phyloP scores from a whole-genome alignment of 2,888 invertebrate species.

The Lamellibrachia satsuma region DNA sequence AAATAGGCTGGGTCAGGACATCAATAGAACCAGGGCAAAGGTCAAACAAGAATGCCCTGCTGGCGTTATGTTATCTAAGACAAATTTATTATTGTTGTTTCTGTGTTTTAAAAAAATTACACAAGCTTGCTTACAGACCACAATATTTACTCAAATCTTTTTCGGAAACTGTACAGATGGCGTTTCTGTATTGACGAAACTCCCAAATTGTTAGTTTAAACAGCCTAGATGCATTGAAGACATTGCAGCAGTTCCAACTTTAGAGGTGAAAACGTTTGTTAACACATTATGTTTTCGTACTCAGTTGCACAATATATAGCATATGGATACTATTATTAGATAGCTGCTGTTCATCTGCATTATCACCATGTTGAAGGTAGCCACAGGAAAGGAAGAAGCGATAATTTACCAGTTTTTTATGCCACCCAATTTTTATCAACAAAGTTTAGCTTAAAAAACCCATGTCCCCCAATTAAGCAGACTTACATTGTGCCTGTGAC shows the following conservation, averaged over 20 bases:
- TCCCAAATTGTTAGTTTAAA: not conserved
- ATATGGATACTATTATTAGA: no score
- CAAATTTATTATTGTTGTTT: not conserved
- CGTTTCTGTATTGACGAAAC: not conserved
- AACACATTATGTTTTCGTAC: no score
- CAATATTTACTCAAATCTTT: not conserved
- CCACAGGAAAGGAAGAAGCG: no score
- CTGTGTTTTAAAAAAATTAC: not conserved
- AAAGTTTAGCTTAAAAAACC: not conserved
- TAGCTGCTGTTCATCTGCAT: no score
- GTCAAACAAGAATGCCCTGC: not conserved
- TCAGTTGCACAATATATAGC: no score
- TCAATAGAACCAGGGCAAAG: not conserved
- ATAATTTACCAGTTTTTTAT: no score
- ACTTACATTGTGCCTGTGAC: conserved; percentile 86
- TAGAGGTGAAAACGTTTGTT: no score
- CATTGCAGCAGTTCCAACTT: no score
- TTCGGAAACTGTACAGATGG: not conserved
- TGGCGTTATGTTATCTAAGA: not conserved
- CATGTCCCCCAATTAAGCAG: not conserved
- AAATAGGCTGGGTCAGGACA: not conserved
- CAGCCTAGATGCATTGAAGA: no score
- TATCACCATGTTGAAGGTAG: no score
- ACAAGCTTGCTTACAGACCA: not conserved
- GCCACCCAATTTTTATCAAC: no score